These are phyloP conservation scores for Luscinia luscinia DNA, from an alignment of 2,797 vertebrate species.

Conservation along the genomic window DNA sequence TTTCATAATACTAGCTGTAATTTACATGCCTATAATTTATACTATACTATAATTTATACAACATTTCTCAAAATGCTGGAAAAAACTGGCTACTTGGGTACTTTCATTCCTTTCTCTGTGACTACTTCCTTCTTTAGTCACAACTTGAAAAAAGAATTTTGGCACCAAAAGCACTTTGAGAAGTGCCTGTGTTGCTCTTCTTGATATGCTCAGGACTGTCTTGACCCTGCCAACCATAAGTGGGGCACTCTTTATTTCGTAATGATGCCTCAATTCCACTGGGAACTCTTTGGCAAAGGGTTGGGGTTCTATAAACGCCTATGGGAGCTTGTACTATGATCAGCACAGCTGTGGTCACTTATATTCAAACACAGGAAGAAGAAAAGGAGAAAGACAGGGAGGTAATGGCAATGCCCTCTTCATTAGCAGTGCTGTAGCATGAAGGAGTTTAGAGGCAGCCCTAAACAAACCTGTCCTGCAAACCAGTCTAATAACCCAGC, in stretches of 20 bases:
- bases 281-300: background rate
- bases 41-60: background rate
- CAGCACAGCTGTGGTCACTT: background rate
- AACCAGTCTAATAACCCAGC: background rate
- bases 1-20: background rate
- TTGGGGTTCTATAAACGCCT: background rate
- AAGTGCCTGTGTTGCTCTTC: background rate
- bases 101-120: background rate
- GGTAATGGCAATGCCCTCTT: background rate
- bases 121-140: background rate
- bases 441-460: background rate
- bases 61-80: background rate
- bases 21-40: slow-evolving; percentile 37
- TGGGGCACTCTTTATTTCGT: background rate
- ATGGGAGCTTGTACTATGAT: background rate
- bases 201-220: background rate
- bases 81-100: background rate
- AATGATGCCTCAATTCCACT: background rate
- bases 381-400: background rate
- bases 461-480: background rate
- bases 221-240: background rate
- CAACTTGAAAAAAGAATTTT: background rate
- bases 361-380: background rate
- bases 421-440: background rate
- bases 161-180: background rate